These are phyloP conservation scores for Phocoena phocoena DNA, from an alignment of 2,113 vertebrate genomes.

Conservation along the genomic window DNA sequence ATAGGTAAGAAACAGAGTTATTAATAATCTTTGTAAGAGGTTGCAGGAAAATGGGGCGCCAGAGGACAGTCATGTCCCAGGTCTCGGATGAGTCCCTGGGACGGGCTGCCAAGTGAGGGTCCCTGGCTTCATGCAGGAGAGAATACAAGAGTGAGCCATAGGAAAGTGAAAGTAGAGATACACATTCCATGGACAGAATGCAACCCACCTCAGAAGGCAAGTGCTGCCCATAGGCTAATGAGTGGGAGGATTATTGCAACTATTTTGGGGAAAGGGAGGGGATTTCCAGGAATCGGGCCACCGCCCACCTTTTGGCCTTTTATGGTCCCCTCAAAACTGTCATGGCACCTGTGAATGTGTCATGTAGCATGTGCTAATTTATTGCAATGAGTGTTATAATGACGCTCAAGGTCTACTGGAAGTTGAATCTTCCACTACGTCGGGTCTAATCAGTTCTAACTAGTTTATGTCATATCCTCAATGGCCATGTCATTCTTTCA, in stretches of 20 bases:
- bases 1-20: background rate
- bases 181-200: background rate
- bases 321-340: background rate
- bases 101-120: background rate
- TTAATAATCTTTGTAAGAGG: background rate
- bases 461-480: too few relatives aligned
- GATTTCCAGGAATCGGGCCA: background rate
- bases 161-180: background rate
- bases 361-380: background rate
- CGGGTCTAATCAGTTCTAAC: too few relatives aligned
- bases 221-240: background rate
- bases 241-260: background rate
- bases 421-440: background rate
- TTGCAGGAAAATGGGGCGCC: background rate
- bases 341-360: background rate
- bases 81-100: background rate
- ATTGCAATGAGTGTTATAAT: too few relatives aligned
- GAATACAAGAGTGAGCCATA: background rate
- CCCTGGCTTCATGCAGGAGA: background rate
- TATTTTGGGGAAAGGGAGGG: background rate
- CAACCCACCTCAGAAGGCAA: background rate
- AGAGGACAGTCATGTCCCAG: background rate
- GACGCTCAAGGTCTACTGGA: background rate
- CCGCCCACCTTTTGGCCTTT: background rate
- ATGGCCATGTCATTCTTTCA: too few relatives aligned